A percentile compares a stretch with the other conserved stretches of the same genome.
Evolutionary conservation across 2,797 vertebrate genomes (phyloP).

Genomic region (Scomberomorus guttatus): DNA sequence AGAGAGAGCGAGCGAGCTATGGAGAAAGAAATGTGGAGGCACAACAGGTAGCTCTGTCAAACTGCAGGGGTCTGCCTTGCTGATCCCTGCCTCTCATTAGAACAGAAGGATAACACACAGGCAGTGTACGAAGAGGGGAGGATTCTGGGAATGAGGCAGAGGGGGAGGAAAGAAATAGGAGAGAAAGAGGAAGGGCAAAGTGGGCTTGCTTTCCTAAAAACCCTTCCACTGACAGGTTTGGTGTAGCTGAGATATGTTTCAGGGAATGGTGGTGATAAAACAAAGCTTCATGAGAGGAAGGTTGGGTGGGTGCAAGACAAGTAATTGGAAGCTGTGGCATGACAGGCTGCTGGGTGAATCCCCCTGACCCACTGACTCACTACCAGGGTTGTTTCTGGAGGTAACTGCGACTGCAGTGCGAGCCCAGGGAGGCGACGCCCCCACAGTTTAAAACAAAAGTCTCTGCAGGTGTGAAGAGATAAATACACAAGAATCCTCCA

Average conservation of each 20-base stretch:
- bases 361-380: conserved; percentile 62
- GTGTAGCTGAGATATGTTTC: conserved; percentile 64
- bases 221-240: conserved; percentile 69
- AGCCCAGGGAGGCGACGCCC: conserved; percentile 43
- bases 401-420: conserved; percentile 44
- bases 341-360: conserved; percentile 69
- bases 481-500: conserved; percentile 34
- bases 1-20: conserved; percentile 29
- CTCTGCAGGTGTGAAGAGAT: conserved; percentile 35
- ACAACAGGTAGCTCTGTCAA: conserved; percentile 82
- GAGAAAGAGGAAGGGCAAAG: conserved; percentile 63
- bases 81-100: conserved; percentile 84
- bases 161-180: conserved; percentile 52
- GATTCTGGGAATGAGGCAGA: conserved; percentile 63
- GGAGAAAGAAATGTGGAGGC: conserved; percentile 67
- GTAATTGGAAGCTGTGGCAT: conserved; percentile 58
- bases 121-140: conserved; percentile 53
- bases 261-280: conserved; percentile 66
- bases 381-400: conserved; percentile 45
- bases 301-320: conserved; percentile 61
- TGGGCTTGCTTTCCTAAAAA: conserved; percentile 53
- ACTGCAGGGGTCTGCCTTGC: conserved; percentile 72
- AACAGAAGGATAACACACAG: conserved; percentile 78
- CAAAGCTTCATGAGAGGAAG: conserved; percentile 62
- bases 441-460: conserved; percentile 50